These are phyloP conservation scores for Mesitornis unicolor DNA, from an alignment of 2,113 vertebrate genomes.

Conservation along the genomic window DNA sequence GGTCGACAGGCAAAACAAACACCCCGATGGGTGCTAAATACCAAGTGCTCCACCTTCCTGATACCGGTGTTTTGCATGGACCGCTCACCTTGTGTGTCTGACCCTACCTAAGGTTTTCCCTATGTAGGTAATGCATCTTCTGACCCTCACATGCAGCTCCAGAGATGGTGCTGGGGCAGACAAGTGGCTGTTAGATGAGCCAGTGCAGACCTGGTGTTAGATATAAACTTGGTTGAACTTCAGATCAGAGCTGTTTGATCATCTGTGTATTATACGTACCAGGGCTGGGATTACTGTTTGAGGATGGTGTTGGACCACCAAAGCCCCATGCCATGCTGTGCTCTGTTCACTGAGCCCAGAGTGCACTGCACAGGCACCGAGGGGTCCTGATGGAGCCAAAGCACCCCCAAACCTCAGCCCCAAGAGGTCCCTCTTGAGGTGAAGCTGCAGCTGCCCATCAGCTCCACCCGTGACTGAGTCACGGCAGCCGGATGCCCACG, in stretches of 20 bases:
- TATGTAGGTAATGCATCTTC: no score
- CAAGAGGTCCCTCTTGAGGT: no score
- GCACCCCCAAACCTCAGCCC: no score
- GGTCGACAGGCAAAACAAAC: background rate
- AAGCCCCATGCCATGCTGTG: background rate
- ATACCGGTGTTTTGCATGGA: background rate
- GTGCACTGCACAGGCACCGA: no score
- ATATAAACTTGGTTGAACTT: background rate
- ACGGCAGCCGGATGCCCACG: no score
- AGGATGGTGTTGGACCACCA: background rate
- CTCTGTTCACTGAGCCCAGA: background rate
- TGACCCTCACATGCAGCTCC: fast-evolving
- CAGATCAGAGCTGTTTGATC: background rate
- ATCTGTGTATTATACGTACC: background rate
- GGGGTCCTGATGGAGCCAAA: no score
- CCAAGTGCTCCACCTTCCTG: background rate
- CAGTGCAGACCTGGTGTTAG: background rate
- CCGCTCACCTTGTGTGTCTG: no score
- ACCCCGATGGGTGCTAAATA: background rate
- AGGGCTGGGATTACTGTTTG: background rate
- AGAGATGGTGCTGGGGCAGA: background rate
- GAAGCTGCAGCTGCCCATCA: no score
- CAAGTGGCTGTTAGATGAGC: fast-evolving
- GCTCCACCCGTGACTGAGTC: no score
- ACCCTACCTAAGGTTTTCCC: no score